Conservation (phyloP, 2,797 vertebrate species). For the Oreochromis mossambicus region DNA sequence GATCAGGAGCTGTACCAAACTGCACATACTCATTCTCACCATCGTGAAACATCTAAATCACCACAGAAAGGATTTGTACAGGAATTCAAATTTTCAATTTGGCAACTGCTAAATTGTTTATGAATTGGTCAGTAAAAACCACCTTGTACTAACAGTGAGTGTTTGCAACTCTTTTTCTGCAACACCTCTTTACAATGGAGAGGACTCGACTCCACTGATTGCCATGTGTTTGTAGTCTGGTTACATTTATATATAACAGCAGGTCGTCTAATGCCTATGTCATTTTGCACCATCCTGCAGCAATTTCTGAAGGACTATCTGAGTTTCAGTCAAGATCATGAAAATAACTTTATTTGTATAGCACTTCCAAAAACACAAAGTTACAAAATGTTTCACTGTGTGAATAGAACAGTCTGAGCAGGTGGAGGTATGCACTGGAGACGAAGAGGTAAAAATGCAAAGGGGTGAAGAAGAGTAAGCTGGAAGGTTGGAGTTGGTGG, state of each 20-base stretch:
- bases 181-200: not conserved
- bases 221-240: not conserved
- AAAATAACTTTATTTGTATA: not conserved
- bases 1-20: not conserved
- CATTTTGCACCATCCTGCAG: not conserved
- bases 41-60: not conserved
- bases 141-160: not conserved
- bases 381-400: not conserved
- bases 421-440: not conserved
- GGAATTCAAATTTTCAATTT: not conserved
- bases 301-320: not conserved
- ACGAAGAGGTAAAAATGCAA: not conserved
- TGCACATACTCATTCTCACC: not conserved
- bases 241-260: not conserved
- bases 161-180: not conserved
- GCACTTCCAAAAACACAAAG: not conserved
- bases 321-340: not conserved
- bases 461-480: not conserved
- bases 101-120: not conserved
- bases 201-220: not conserved
- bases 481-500: not conserved
- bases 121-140: not conserved
- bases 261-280: not conserved
- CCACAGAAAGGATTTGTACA: not conserved
- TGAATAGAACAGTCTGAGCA: not conserved